Evolutionary conservation across 1,140 invertebrate species (phyloP).

Genomic region (Nebria ingens): DNA sequence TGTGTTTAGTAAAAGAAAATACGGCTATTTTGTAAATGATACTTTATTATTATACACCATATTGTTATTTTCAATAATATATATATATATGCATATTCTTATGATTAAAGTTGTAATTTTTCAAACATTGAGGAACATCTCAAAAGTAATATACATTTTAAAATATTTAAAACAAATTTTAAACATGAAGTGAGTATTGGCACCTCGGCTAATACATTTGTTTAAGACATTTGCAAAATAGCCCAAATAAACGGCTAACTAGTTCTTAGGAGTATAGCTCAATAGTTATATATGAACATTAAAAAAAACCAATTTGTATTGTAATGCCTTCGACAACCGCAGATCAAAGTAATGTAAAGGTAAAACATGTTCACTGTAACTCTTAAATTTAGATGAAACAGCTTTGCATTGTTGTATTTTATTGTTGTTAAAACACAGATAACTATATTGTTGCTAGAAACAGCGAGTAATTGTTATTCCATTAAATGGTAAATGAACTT

Average conservation of each 20-base stretch:
- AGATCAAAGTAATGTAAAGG: background rate
- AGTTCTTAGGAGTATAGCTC: constrained; percentile 18
- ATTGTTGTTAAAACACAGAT: constrained; percentile 28
- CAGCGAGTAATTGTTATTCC: background rate
- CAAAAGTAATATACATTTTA: too few relatives aligned
- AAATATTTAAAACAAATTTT: too few relatives aligned
- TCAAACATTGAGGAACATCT: too few relatives aligned
- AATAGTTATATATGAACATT: constrained; percentile 22
- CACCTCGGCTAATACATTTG: too few relatives aligned
- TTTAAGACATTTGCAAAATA: constrained; percentile 9
- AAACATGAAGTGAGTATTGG: too few relatives aligned
- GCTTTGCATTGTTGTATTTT: constrained; percentile 13
- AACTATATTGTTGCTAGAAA: constrained; percentile 6
- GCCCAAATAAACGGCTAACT: background rate
- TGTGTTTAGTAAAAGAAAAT: background rate
- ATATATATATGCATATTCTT: background rate
- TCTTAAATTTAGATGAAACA: background rate
- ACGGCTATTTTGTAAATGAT: background rate
- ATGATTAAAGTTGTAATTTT: too few relatives aligned
- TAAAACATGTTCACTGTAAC: constrained; percentile 17
- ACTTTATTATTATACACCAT: background rate
- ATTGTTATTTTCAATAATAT: background rate
- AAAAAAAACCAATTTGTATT: constrained; percentile 8
- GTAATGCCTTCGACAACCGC: constrained; percentile 28
- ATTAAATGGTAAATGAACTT: background rate